Conservation (phyloP, 2,113 vertebrate genomes). For the Hippolais icterina region DNA sequence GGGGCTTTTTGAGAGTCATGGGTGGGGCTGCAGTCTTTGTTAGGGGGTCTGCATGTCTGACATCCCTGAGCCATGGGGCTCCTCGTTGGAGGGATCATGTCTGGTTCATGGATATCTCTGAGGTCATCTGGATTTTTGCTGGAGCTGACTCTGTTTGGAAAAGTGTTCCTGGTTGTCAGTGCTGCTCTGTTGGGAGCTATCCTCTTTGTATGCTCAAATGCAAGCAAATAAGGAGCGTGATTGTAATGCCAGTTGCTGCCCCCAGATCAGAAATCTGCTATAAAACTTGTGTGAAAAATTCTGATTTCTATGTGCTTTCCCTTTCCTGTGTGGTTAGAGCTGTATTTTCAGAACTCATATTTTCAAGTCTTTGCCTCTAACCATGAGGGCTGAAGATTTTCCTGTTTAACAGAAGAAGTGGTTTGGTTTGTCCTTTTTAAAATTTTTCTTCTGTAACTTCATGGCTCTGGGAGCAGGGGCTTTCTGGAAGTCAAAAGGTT, state of each 20-base stretch:
- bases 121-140: not conserved
- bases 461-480: not conserved
- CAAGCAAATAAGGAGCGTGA: not conserved
- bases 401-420: not conserved
- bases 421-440: not conserved
- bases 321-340: not conserved
- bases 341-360: not conserved
- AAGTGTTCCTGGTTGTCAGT: not conserved
- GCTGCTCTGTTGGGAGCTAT: not conserved
- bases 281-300: not conserved
- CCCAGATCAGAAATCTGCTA: not conserved
- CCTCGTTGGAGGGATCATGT: not conserved
- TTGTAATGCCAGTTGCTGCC: not conserved
- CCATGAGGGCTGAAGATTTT: not conserved
- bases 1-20: not conserved
- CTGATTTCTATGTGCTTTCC: not conserved
- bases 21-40: not conserved
- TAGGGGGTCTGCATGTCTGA: not conserved
- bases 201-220: not conserved
- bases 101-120: not conserved
- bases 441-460: not conserved
- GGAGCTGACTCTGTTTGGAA: not conserved
- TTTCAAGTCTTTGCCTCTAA: not conserved
- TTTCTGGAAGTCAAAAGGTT: not conserved
- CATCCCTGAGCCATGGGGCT: not conserved